Conservation (phyloP, 2,888 invertebrate genomes). For the Epsilonema sp. region DNA sequence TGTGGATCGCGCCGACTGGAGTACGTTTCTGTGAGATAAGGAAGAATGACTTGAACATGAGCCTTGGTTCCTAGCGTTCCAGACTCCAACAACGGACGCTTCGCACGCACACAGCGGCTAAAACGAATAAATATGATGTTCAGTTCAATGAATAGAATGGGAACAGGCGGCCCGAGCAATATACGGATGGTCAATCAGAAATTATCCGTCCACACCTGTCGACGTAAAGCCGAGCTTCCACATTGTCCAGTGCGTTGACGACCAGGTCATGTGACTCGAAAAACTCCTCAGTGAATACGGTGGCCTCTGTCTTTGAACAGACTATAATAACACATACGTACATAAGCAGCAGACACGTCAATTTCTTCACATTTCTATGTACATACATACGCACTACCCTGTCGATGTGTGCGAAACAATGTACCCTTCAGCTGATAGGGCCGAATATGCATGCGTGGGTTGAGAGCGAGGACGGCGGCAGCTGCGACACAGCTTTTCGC, state of each 20-base stretch:
- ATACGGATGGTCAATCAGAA: no score
- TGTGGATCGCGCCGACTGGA: conserved; percentile 26
- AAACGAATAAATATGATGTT: conserved; percentile 3
- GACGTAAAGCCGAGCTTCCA: conserved; percentile 31
- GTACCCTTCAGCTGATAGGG: conserved; percentile 18
- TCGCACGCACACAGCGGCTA: conserved; percentile 31
- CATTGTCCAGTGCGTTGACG: conserved; percentile 32
- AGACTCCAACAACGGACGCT: conserved; percentile 30
- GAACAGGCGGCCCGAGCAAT: no score
- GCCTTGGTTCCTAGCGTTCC: conserved; percentile 33
- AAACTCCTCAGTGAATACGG: conserved; percentile 28
- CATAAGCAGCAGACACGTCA: no score
- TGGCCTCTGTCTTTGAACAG: conserved; percentile 28
- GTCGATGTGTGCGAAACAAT: no score
- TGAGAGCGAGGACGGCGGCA: conserved; percentile 27
- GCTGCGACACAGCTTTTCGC: conserved; percentile 30
- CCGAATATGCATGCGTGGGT: conserved; percentile 25
- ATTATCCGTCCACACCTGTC: no score
- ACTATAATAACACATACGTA: no score
- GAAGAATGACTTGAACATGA: conserved; percentile 28
- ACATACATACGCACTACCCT: no score
- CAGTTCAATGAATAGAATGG: no score
- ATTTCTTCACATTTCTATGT: no score
- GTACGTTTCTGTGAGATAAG: conserved; percentile 33
- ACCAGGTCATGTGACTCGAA: conserved; percentile 25